Percentiles rank a stretch among this genome's conserved stretches.
phyloP scores from a whole-genome alignment of 2,113 vertebrate species.

The Rhinolophus sinicus region DNA sequence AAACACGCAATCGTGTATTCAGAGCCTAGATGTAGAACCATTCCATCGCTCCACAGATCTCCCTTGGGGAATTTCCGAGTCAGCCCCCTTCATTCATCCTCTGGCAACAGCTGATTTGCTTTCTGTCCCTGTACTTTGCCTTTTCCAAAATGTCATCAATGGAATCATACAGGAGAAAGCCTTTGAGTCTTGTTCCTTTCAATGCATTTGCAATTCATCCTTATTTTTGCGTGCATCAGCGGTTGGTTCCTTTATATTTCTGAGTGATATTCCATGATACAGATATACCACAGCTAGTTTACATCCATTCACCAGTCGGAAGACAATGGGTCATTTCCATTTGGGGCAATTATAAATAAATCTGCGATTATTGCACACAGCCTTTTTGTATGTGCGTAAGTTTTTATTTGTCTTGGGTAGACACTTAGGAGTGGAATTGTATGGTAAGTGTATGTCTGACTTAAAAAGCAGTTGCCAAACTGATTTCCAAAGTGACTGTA shows the following conservation, averaged over 20 bases:
- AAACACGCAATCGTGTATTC: neutral
- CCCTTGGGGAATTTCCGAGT: too few relatives aligned
- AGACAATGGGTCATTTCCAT: neutral
- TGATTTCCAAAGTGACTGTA: neutral
- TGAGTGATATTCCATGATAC: neutral
- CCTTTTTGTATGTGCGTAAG: neutral
- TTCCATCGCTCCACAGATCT: neutral
- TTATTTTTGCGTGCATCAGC: neutral
- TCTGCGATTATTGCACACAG: neutral
- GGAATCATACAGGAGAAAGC: neutral
- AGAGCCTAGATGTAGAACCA: neutral
- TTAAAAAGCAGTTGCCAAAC: neutral
- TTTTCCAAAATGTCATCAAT: neutral
- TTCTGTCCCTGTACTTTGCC: neutral
- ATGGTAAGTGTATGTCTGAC: neutral
- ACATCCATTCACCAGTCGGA: neutral
- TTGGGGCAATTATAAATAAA: neutral
- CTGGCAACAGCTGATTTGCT: neutral
- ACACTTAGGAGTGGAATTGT: neutral
- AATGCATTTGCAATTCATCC: neutral
- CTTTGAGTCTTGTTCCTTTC: slow-evolving; percentile 30
- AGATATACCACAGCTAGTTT: neutral
- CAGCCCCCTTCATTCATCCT: neutral
- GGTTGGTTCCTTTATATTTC: neutral
- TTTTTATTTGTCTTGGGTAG: neutral